A percentile compares a stretch with the other conserved stretches of the same genome.
phyloP scores from a whole-genome alignment of 2,797 vertebrate species.

The Mus minutoides region DNA sequence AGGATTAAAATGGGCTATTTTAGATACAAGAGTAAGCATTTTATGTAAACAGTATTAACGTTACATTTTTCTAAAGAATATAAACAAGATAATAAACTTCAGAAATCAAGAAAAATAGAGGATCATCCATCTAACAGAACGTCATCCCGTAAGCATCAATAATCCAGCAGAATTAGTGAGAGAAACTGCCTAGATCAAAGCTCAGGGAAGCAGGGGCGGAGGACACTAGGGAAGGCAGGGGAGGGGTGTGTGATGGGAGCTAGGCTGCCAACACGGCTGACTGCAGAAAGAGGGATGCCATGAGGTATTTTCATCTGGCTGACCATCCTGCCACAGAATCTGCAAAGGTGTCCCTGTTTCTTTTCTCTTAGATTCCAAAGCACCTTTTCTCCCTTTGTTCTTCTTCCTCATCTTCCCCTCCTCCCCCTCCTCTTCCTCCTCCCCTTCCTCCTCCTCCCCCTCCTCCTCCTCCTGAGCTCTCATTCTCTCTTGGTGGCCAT shows the following conservation, averaged over 20 bases:
- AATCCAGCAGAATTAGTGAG: constrained; percentile 1
- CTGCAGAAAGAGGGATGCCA: background rate
- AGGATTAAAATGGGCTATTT: background rate
- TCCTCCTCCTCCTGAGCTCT: background rate
- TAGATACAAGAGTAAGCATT: background rate
- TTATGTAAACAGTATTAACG: constrained; percentile 5
- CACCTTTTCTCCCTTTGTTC: constrained; percentile 83
- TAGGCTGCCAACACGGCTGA: background rate
- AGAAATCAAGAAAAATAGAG: background rate
- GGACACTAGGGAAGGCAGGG: background rate
- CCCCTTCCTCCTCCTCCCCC: constrained; percentile 81
- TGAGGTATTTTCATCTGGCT: constrained; percentile 35
- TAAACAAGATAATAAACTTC: background rate
- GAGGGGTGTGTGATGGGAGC: background rate
- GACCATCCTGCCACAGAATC: constrained; percentile 65
- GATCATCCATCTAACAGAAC: background rate
- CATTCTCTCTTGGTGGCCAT: constrained; percentile 88
- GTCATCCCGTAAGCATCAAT: background rate
- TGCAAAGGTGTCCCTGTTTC: constrained; percentile 71
- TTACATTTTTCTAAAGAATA: constrained; percentile 44
- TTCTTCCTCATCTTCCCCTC: constrained; percentile 78
- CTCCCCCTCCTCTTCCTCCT: constrained; percentile 82
- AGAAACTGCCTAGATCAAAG: constrained; percentile 23
- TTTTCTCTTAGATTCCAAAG: constrained; percentile 78
- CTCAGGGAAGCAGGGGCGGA: background rate